Evolutionary conservation across 2,797 vertebrate species (phyloP).

Genomic region (Apodemus agrarius): DNA sequence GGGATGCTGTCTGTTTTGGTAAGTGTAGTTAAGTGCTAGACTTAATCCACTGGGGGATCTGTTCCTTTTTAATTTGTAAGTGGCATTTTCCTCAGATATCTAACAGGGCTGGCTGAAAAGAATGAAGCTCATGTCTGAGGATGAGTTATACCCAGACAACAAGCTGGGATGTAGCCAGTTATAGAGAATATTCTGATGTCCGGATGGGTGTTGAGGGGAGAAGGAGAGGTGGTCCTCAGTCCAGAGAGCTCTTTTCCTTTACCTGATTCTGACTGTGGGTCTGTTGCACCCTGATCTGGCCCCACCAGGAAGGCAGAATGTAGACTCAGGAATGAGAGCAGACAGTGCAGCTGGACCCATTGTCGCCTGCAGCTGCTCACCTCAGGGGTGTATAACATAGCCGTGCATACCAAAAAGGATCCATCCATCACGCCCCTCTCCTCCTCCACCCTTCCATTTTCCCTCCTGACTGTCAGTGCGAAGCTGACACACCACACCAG

Average conservation of each 20-base stretch:
- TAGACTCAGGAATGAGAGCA: background rate
- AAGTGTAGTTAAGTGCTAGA: background rate
- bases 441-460: conserved; percentile 30
- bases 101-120: background rate
- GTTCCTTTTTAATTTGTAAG: background rate
- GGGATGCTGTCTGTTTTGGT: background rate
- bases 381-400: background rate
- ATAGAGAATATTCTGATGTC: background rate
- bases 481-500: background rate
- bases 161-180: background rate
- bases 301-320: background rate
- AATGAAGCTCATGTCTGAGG: background rate
- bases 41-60: background rate
- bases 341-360: background rate
- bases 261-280: background rate
- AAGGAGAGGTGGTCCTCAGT: background rate
- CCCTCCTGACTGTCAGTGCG: background rate
- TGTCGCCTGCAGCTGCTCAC: background rate
- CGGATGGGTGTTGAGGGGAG: background rate
- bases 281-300: background rate
- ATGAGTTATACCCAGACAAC: background rate
- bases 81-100: conserved; percentile 14
- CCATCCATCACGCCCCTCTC: background rate
- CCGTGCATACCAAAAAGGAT: background rate
- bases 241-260: background rate